These are phyloP conservation scores for Ursus arctos DNA, from an alignment of 2,113 vertebrate species.

Conservation along the genomic window DNA sequence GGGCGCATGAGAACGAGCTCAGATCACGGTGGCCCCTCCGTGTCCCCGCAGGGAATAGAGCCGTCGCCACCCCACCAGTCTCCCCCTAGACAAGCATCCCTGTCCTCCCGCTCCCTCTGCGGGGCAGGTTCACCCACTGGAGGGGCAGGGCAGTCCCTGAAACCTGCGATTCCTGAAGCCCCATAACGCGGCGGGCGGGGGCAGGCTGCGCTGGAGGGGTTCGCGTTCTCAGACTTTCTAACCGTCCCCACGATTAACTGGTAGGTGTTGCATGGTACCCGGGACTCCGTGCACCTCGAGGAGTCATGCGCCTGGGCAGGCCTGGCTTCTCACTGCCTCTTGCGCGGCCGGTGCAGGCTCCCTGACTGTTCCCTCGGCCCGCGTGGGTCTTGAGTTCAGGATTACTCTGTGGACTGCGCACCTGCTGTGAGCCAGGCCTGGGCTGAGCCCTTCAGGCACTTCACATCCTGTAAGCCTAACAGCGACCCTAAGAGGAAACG, in stretches of 20 bases:
- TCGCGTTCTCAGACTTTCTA: background rate
- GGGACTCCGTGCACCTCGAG: background rate
- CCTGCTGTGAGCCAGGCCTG: no score
- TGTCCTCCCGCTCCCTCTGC: no score
- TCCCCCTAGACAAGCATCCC: no score
- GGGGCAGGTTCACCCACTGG: no score
- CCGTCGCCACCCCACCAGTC: background rate
- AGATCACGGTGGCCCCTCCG: background rate
- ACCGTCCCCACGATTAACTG: no score
- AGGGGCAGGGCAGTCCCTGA: no score
- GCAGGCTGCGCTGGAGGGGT: background rate
- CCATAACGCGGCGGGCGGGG: background rate
- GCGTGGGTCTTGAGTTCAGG: background rate
- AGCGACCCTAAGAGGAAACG: rapidly evolving
- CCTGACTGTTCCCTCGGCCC: background rate
- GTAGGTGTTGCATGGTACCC: no score
- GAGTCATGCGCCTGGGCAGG: rapidly evolving
- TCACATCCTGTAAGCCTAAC: background rate
- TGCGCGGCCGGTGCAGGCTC: background rate
- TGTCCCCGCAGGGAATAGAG: background rate
- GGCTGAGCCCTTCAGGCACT: no score
- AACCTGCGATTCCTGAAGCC: no score
- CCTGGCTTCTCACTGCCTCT: background rate
- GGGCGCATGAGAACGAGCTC: background rate
- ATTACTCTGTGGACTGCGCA: background rate